Base-by-base conservation (phyloP, 2,797 vertebrate species). In the Adelosebastes latens region DNA sequence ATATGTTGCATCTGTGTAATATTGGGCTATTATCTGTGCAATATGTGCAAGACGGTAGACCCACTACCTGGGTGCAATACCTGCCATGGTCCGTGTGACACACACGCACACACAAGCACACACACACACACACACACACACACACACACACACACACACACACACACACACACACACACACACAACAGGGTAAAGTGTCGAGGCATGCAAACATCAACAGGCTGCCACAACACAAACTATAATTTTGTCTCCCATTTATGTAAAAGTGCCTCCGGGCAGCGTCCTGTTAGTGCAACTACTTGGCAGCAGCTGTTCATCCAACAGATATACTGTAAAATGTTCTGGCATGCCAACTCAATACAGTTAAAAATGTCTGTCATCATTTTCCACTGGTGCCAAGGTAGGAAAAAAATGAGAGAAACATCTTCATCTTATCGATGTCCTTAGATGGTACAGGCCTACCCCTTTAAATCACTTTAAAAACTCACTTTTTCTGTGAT, bases 171-270 rank as follows among this genome's bases (percentile, higher is more conserved):
- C 62, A 46, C 62, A 62, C 53, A 25, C 18, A 34, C 46, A 22
- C 8, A 29, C 46, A 46, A 10, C n/a, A 27, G 4, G 7, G n/a
- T 62, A 42, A 14, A 42, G 46, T 73, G 52, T 77, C 4, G 61
- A 82, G 65, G 22, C 72, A 83, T 77, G 87, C 75, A 79, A 70
- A 81, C 75, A 66, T 65, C 78, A 56, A 60, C 70, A 55, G 29
- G 27, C 49, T 24, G 42, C 83, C 46, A 70, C 39, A n/a, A 72
- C 78, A 53, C 80, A 85, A 72, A 77, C 88, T 87, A 60, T 91
- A 86, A 91, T 93, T 94, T 79, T 22, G 70, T 42, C 60, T 75
- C 52, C 77, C 75, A 71, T 70, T 24, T 69, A 73, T 61, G 77
- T 71, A 6, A 29, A 77, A 67, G 63, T 4, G 75, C 87, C 87